Evolutionary conservation across 92 coral and sea anemone genomes (phyloP), one percentile per base, ranked within the genome.

Genomic region (Phenganax subtilis): DNA sequence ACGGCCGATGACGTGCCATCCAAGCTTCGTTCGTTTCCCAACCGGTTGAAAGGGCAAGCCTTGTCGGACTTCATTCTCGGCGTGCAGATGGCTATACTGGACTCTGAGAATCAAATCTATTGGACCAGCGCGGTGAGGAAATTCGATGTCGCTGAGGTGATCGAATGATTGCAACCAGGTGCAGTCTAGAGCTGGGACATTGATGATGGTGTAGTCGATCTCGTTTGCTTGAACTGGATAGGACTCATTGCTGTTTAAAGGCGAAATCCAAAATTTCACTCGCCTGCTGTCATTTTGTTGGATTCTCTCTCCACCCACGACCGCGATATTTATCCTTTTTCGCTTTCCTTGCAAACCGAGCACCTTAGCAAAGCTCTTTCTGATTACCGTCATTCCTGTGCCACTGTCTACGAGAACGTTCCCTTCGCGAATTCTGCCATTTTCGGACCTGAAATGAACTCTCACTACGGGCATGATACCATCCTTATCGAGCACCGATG

Each of bases 391-490:
- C 4, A 4, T 1, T 4, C 47, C 47, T 37, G 89, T 84, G 69
- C 87, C 87, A 29, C 87, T 83, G 81, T 87, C 90, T 12, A 87
- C 31, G 10, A 87, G 87, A 11, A 79, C 88, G n/a, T 84, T 87
- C 12, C 86, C 87, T 47, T 88, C 80, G 6, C 68, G 37, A n/a
- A 84, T 63, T 29, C 75, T 14, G 6, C 90, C 90, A 84, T 87
- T 87, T 14, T 52, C 20, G 52, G 88, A 81, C 82, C 31, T 80
- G 75, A 87, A 87, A 10, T 80, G 84, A 51, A 81, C 88, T 81
- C 86, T 66, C 17, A 88, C 86, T n/a, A 81, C 85, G 6, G 90
- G 90, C 90, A 85, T 8, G 80, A 85, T 84, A 29, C 90, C 25
- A 12, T 56, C 58, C 10, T 7, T 37, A 76, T 87, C 81, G 55